A percentile compares a stretch with the other conserved stretches of the same genome.
Evolutionary conservation across 2,797 vertebrate species (phyloP).

Genomic region (Chiloscyllium punctatum): DNA sequence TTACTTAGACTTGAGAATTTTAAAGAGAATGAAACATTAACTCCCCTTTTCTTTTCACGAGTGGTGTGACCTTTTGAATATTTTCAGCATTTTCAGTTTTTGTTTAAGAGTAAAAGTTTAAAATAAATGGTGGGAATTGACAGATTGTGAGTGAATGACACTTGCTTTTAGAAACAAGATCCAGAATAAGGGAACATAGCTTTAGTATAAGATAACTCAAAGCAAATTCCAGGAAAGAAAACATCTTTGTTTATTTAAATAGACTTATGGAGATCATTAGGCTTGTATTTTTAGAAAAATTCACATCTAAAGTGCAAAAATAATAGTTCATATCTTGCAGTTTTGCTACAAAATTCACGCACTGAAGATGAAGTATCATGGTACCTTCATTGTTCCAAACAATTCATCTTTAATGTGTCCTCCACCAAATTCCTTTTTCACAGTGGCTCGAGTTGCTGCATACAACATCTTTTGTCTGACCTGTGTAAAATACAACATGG

Average conservation of each 20-base stretch:
- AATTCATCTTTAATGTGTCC: slow-evolving; percentile 93
- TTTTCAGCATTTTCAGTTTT: not conserved
- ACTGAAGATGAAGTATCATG: not conserved
- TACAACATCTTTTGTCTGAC: slow-evolving; percentile 98
- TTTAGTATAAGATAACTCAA: not conserved
- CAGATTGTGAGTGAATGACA: not conserved
- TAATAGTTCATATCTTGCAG: not conserved
- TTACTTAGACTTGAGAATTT: not conserved
- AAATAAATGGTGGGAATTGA: not conserved
- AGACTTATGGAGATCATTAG: not conserved
- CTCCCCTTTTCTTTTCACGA: not conserved
- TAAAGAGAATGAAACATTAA: not conserved
- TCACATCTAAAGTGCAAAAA: not conserved
- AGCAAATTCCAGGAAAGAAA: not conserved
- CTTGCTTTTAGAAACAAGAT: not conserved
- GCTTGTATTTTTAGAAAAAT: not conserved
- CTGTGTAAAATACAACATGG: slow-evolving; percentile 50
- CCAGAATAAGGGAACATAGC: not conserved
- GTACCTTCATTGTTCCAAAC: slow-evolving; percentile 87
- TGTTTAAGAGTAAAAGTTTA: not conserved
- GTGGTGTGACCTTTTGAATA: not conserved
- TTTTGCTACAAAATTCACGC: not conserved
- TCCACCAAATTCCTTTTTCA: slow-evolving; percentile 97
- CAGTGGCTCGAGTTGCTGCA: slow-evolving; percentile 88
- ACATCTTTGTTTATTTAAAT: not conserved